A percentile compares a stretch with the other conserved stretches of the same genome.
Conservation (phyloP, 2,888 invertebrate genomes). For the Brachypterus glaber region DNA sequence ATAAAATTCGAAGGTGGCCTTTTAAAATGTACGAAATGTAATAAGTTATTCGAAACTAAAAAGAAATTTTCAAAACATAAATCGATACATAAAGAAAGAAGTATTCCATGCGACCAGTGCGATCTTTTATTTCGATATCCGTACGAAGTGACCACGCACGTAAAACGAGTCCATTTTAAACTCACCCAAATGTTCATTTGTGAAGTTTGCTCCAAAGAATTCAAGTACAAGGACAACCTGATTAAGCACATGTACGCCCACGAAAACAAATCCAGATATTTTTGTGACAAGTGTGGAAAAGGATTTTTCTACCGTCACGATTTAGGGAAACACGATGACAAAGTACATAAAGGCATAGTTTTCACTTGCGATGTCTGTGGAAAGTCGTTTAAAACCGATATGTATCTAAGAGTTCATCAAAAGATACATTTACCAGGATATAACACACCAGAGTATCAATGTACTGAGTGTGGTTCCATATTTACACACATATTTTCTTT, state of each 20-base stretch:
- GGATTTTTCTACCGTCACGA: slow-evolving; percentile 23
- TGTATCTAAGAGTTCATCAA: slow-evolving; percentile 23
- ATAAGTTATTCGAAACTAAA: too few relatives aligned
- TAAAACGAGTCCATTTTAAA: slow-evolving; percentile 18
- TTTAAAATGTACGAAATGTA: too few relatives aligned
- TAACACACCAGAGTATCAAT: slow-evolving; percentile 18
- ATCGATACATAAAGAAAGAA: too few relatives aligned
- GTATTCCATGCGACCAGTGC: too few relatives aligned
- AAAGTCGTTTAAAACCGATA: slow-evolving; percentile 26
- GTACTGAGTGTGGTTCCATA: slow-evolving; percentile 22
- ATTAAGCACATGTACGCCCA: slow-evolving; percentile 31
- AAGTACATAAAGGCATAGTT: slow-evolving; percentile 25
- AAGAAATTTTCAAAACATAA: too few relatives aligned
- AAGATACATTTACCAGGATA: slow-evolving; percentile 22
- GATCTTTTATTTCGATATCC: slow-evolving; percentile 22
- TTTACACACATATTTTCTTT: slow-evolving; percentile 9
- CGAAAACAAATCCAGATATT: slow-evolving; percentile 40
- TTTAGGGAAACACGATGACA: slow-evolving; percentile 22
- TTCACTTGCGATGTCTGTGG: slow-evolving; percentile 24
- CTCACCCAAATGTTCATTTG: slow-evolving; percentile 19
- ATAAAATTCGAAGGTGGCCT: too few relatives aligned
- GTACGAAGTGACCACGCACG: slow-evolving; percentile 19
- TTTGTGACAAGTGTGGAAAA: slow-evolving; percentile 27
- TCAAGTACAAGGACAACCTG: slow-evolving; percentile 18
- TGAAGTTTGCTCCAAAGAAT: slow-evolving; percentile 23